Base-by-base conservation (phyloP, 1,140 invertebrate species). In the Monomorium pharaonis region DNA sequence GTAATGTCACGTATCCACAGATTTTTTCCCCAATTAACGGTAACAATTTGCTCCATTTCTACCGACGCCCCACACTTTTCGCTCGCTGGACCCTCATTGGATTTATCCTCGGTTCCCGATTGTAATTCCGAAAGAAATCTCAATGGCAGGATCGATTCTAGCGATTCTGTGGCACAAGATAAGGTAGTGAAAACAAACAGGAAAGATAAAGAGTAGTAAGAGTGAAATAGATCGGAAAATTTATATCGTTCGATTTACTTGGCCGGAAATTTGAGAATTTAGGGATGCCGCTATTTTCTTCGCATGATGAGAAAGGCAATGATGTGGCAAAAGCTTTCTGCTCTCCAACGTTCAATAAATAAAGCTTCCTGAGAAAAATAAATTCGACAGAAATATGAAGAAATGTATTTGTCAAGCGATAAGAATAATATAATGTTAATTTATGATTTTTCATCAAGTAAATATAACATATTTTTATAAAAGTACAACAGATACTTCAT, bases 171-270 rank as follows among this genome's bases (percentile, higher is more conserved):
- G n/a, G n/a, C 21, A 62, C 14, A n/a, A 54, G 74, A 56, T 65
- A 80, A 67, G n/a, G 12, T 14, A 69, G 12, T 9, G 30, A 24
- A 10, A 14, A 47, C 37, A 83, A 83, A 83, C 33, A 21, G 21
- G 37, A 84, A 37, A 75, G 72, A 76, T 76, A 84, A 62, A 63
- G n/a, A n/a, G 37, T 54, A 24, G 3, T 27, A 56, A 42, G 2
- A 37, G 10, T 49, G 30, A 80, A 72, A 86, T 62, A 49, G 56
- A 81, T 49, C 44, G 84, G 84, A 86, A 81, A 81, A 81, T 81
- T 86, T 81, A 81, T 86, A 86, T 81, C 42, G 27, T 56, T 49
- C n/a, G 65, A 86, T 86, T 81, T 62, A 69, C n/a, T 24, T n/a
- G 37, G 2, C 30, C 63, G 63, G 54, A 69, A 86, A 81, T 72